Percentiles rank a stretch among this genome's conserved stretches.
These are phyloP conservation scores for Osmerus eperlanus DNA, from an alignment of 2,113 vertebrate species.

Conservation along the genomic window DNA sequence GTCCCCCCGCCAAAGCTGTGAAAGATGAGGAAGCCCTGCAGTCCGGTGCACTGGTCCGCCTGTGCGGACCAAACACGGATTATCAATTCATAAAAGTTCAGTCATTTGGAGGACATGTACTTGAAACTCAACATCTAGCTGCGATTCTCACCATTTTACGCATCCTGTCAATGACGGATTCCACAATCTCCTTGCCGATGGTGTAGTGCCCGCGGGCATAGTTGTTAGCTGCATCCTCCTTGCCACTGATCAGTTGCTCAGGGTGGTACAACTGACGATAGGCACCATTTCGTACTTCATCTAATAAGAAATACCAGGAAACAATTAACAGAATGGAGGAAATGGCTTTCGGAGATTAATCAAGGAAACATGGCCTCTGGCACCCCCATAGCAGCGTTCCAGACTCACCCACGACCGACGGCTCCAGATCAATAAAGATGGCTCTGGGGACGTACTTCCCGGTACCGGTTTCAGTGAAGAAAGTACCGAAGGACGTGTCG, in stretches of 20 bases:
- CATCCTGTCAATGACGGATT: no score
- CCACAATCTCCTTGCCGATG: conserved; percentile 38
- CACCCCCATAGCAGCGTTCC: no score
- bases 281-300: conserved; percentile 3
- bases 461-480: conserved; percentile 76
- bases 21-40: conserved; percentile 67
- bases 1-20: no score
- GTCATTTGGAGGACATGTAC: no score
- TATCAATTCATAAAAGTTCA: no score
- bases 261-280: conserved; percentile 76
- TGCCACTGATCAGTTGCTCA: conserved; percentile 75
- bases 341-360: no score
- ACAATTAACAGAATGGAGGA: no score
- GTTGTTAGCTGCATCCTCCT: conserved; percentile 77
- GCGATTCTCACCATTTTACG: no score
- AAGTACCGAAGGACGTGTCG: conserved; percentile 71
- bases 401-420: no score
- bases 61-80: conserved; percentile 24
- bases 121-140: conserved; percentile 36
- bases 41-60: conserved; percentile 79
- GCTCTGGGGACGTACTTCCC: conserved; percentile 75
- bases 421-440: no score
- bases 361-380: no score
- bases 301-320: no score
- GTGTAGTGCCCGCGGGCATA: conserved; percentile 67